Evolutionary conservation across 2,797 vertebrate genomes (phyloP).

Genomic region (Muraenolepis orangiensis): DNA sequence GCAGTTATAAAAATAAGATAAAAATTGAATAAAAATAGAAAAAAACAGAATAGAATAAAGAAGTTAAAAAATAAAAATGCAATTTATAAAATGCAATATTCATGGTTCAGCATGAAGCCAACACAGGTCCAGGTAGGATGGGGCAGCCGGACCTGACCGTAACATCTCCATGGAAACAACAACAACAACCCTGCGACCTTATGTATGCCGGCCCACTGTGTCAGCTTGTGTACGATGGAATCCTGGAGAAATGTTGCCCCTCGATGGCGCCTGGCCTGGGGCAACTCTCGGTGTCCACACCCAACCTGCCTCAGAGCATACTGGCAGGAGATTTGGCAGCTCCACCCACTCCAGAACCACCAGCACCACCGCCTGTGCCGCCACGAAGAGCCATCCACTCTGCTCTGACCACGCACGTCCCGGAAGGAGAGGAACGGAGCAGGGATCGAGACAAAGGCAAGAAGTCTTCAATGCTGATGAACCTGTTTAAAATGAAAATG

Average conservation of each 20-base stretch:
- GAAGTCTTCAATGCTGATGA: slow-evolving; percentile 92
- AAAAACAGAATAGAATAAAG: no score
- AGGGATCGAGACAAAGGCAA: slow-evolving; percentile 85
- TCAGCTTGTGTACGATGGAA: slow-evolving; percentile 91
- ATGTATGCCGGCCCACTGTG: slow-evolving; percentile 62
- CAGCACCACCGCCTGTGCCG: slow-evolving; percentile 27
- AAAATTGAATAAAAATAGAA: no score
- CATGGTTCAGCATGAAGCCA: slow-evolving; percentile 30
- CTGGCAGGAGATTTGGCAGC: slow-evolving; percentile 43
- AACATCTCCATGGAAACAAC: slow-evolving; percentile 71
- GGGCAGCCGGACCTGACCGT: slow-evolving; percentile 84
- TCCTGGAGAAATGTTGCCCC: slow-evolving; percentile 90
- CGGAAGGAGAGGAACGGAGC: slow-evolving; percentile 63
- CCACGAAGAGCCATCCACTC: slow-evolving; percentile 36
- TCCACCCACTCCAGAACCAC: slow-evolving; percentile 13
- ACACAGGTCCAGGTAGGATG: slow-evolving; percentile 59
- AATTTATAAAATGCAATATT: no score
- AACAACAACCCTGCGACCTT: slow-evolving; percentile 56
- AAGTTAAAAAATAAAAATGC: no score
- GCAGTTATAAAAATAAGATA: no score
- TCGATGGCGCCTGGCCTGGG: slow-evolving; percentile 58
- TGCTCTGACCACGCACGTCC: slow-evolving; percentile 49
- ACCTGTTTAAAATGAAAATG: slow-evolving; percentile 92
- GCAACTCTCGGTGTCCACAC: slow-evolving; percentile 43
- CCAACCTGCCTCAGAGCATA: slow-evolving; percentile 74